These are phyloP conservation scores for Plagodis dolabraria DNA, from an alignment of 2,888 invertebrate species.

Conservation along the genomic window DNA sequence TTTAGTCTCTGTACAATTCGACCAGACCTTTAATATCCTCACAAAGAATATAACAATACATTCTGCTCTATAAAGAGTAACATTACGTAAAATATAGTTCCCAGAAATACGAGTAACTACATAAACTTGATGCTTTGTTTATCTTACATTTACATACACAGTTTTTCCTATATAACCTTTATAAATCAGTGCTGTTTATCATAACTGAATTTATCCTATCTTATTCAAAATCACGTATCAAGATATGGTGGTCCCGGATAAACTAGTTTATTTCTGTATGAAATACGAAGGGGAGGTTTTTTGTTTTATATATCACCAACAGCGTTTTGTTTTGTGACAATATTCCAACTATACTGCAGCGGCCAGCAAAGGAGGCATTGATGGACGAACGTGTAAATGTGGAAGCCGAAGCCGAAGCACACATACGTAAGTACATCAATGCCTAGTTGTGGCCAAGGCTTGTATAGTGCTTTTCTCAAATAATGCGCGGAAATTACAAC, in stretches of 20 bases:
- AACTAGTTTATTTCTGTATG: slow-evolving; percentile 15
- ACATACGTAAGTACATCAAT: too few relatives aligned
- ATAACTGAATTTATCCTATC: slow-evolving; percentile 27
- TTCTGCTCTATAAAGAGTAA: slow-evolving; percentile 2
- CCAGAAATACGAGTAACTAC: not conserved
- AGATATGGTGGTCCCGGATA: slow-evolving; percentile 18
- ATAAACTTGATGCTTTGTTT: slow-evolving; percentile 15
- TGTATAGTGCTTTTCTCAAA: too few relatives aligned
- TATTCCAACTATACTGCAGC: too few relatives aligned
- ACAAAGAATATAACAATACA: slow-evolving; percentile 2
- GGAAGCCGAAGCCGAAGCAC: too few relatives aligned
- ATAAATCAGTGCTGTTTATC: slow-evolving; percentile 29
- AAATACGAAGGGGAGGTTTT: slow-evolving; percentile 9
- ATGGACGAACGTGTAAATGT: too few relatives aligned
- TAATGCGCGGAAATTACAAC: too few relatives aligned
- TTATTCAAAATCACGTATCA: slow-evolving; percentile 26
- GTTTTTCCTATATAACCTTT: slow-evolving; percentile 24
- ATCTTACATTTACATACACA: slow-evolving; percentile 18
- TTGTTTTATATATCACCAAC: not conserved
- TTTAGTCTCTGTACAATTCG: too few relatives aligned
- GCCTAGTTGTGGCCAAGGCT: too few relatives aligned
- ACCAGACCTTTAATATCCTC: too few relatives aligned
- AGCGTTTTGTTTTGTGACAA: too few relatives aligned
- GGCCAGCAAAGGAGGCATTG: too few relatives aligned
- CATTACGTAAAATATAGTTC: slow-evolving; percentile 4